Percentiles rank a stretch among this genome's conserved stretches.
These are phyloP conservation scores for Thryonomys swinderianus DNA, from an alignment of 2,113 vertebrate species.

Conservation along the genomic window DNA sequence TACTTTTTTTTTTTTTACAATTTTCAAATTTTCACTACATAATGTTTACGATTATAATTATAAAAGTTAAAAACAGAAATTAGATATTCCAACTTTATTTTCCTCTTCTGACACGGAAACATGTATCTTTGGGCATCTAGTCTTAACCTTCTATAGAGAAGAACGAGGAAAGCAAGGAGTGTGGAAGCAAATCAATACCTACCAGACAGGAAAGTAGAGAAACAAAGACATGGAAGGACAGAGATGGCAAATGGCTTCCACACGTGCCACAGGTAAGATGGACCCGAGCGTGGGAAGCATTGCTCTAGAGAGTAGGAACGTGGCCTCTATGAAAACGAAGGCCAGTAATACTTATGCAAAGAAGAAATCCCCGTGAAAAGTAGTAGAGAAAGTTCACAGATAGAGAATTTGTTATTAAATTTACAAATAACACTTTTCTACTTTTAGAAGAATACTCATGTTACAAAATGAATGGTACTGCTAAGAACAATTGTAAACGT, in stretches of 20 bases:
- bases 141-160: conserved; percentile 28
- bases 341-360: background rate
- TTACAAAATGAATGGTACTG: conserved; percentile 46
- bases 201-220: background rate
- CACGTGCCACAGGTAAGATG: background rate
- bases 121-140: background rate
- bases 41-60: background rate
- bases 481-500: conserved; percentile 38
- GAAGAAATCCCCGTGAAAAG: background rate
- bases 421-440: conserved; percentile 24
- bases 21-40: background rate
- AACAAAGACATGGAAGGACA: background rate
- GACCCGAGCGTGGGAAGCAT: background rate
- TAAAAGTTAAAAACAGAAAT: background rate
- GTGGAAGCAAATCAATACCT: background rate
- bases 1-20: background rate
- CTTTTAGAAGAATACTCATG: background rate
- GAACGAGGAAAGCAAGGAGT: background rate
- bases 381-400: background rate
- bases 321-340: background rate
- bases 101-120: conserved; percentile 14
- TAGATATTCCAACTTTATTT: background rate
- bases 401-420: background rate
- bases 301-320: background rate
- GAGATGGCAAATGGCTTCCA: background rate